Percentiles rank a stretch among this genome's conserved stretches.
Conservation (phyloP, 2,797 vertebrate species). For the Molossus alvarezi region DNA sequence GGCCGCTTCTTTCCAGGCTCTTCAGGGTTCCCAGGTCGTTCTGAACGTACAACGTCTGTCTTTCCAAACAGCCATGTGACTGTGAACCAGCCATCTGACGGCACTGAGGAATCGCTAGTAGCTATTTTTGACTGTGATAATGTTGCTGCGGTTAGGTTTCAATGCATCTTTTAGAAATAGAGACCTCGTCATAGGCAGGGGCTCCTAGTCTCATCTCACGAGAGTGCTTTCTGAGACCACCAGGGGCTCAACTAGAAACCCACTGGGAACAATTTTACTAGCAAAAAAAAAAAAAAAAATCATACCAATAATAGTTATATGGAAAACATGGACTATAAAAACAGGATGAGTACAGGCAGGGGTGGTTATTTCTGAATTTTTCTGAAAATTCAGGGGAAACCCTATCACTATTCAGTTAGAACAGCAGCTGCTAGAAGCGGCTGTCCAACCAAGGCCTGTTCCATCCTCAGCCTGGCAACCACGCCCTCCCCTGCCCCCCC, state of each 20-base stretch:
- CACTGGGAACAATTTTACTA: background rate
- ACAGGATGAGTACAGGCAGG: background rate
- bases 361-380: constrained; percentile 12
- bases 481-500: rapidly evolving
- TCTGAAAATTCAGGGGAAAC: background rate
- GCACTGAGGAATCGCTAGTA: background rate
- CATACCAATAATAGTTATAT: background rate
- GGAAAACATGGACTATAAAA: background rate
- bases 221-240: background rate
- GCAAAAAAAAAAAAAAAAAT: background rate
- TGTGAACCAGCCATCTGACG: background rate
- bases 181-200: rapidly evolving
- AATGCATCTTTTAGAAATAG: background rate
- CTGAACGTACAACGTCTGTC: background rate
- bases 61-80: background rate
- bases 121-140: background rate
- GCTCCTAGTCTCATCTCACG: too few relatives aligned
- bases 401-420: background rate
- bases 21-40: background rate
- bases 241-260: background rate
- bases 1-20: background rate
- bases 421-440: background rate
- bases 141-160: background rate
- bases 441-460: background rate
- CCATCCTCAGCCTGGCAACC: background rate